These are phyloP conservation scores for Apis florea DNA, from an alignment of 1,140 invertebrate species.

Conservation along the genomic window DNA sequence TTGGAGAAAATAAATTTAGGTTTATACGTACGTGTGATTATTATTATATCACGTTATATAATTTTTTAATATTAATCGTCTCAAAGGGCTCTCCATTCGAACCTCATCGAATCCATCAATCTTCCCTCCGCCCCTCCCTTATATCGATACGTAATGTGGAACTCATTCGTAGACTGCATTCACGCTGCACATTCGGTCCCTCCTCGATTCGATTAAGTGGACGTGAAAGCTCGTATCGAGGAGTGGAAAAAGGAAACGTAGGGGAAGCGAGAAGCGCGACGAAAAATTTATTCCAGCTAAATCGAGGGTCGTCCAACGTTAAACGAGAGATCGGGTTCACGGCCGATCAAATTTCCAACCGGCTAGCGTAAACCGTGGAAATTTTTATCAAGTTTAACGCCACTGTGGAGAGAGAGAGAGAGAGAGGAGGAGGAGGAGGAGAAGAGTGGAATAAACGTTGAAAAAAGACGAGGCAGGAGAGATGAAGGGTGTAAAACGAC, in stretches of 20 bases:
- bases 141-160: conserved; percentile 27
- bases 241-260: background rate
- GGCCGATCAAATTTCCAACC: conserved; percentile 56
- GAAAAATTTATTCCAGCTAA: conserved; percentile 57
- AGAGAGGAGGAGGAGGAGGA: too few species aligned
- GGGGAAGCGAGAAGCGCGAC: background rate
- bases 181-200: background rate
- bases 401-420: too few species aligned
- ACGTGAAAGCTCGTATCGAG: background rate
- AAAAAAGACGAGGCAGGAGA: background rate
- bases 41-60: too few species aligned
- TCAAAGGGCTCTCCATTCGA: too few species aligned
- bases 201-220: conserved; percentile 14
- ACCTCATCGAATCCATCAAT: too few species aligned
- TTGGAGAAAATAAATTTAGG: background rate
- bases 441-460: too few species aligned
- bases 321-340: conserved; percentile 59
- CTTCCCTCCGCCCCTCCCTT: background rate
- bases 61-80: too few species aligned
- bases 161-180: conserved; percentile 32
- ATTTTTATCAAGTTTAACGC: conserved; percentile 58
- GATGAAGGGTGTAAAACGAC: conserved; percentile 22
- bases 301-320: conserved; percentile 54
- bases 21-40: background rate
- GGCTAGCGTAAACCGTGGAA: conserved; percentile 44